Conservation (phyloP, 2,888 invertebrate species). For the Seira ritae region DNA sequence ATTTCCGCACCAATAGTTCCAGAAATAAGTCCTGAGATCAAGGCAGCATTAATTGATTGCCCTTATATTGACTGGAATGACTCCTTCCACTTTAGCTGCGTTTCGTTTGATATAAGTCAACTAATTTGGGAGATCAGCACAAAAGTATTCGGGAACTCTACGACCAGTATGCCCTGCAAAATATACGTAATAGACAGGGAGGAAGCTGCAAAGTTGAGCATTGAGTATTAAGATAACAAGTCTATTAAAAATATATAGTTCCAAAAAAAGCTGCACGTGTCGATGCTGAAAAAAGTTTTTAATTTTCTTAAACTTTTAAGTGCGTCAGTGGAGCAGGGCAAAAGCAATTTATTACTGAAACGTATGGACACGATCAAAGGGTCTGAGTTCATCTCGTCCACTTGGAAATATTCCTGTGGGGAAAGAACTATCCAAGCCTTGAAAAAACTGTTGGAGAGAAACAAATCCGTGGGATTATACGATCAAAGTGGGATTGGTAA, state of each 20-base stretch:
- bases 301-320: conserved; percentile 3
- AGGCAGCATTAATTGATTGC: conserved; percentile 36
- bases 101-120: conserved; percentile 15
- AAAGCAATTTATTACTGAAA: neutral
- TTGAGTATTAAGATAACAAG: conserved; percentile 15
- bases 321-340: neutral
- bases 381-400: conserved; percentile 31
- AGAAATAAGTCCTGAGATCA: conserved; percentile 24
- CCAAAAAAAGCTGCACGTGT: neutral
- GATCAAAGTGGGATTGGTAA: neutral
- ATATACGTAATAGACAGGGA: conserved; percentile 5
- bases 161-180: conserved; percentile 29
- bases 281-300: no score
- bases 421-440: conserved; percentile 21
- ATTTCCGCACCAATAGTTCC: conserved; percentile 37
- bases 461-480: conserved; percentile 28
- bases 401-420: conserved; percentile 37
- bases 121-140: conserved; percentile 49
- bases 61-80: conserved; percentile 42
- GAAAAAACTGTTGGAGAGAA: conserved; percentile 3
- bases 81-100: conserved; percentile 18
- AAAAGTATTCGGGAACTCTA: conserved; percentile 26
- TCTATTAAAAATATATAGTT: neutral
- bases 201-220: conserved; percentile 20
- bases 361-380: conserved; percentile 29